A percentile compares a stretch with the other conserved stretches of the same genome.
phyloP scores from a whole-genome alignment of 2,113 vertebrate species.

The Ondatra zibethicus region DNA sequence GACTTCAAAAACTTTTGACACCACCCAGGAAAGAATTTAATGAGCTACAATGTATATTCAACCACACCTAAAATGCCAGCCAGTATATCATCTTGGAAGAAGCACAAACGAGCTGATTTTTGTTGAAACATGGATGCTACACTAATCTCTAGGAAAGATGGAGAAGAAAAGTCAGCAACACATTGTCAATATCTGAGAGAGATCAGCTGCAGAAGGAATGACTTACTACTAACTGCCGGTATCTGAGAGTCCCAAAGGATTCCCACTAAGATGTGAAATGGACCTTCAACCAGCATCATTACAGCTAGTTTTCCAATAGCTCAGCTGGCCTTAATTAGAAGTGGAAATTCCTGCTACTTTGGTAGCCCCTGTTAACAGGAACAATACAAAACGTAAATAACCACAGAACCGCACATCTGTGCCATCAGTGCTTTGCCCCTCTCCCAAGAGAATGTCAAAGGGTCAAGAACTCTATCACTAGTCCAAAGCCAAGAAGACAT shows the following conservation, averaged over 20 bases:
- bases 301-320: slow-evolving; percentile 46
- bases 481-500: slow-evolving; percentile 62
- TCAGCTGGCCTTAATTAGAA: slow-evolving; percentile 37
- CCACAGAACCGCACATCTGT: slow-evolving; percentile 1
- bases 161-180: slow-evolving; percentile 22
- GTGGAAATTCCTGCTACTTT: slow-evolving; percentile 48
- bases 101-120: slow-evolving; percentile 34
- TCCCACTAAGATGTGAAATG: slow-evolving; percentile 26
- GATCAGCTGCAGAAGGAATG: slow-evolving; percentile 17
- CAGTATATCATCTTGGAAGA: slow-evolving; percentile 44
- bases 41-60: not conserved
- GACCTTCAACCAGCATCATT: slow-evolving; percentile 43
- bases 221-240: not conserved
- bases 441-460: slow-evolving; percentile 50
- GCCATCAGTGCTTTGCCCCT: not conserved
- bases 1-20: slow-evolving; percentile 7
- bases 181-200: slow-evolving; percentile 29
- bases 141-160: slow-evolving; percentile 4
- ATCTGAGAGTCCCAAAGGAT: slow-evolving; percentile 32
- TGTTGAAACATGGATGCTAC: slow-evolving; percentile 21
- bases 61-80: not conserved
- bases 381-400: slow-evolving; percentile 51
- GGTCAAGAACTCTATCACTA: slow-evolving; percentile 34
- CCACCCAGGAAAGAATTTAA: slow-evolving; percentile 21
- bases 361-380: slow-evolving; percentile 10